Percentiles rank a stretch among this genome's conserved stretches.
Conservation (phyloP, 2,113 vertebrate genomes). For the Podocnemis expansa region DNA sequence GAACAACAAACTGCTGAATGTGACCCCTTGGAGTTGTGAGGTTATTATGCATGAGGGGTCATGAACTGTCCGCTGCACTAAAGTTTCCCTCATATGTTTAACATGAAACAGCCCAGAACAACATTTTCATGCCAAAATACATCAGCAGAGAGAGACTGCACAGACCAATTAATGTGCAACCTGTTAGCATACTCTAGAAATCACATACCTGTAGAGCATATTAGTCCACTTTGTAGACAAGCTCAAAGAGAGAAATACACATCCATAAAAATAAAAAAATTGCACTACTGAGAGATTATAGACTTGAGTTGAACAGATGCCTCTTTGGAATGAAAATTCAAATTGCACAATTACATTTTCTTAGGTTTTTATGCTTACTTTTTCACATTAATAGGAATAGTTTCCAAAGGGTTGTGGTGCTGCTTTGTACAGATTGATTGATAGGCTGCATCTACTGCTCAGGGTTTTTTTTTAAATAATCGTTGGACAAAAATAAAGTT, state of each 20-base stretch:
- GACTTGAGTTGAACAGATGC: neutral
- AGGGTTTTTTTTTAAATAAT: neutral
- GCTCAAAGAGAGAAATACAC: neutral
- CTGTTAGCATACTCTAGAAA: neutral
- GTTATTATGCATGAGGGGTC: no score
- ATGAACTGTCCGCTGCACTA: no score
- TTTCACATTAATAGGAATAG: neutral
- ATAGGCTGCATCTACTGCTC: neutral
- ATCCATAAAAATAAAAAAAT: neutral
- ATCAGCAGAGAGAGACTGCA: neutral
- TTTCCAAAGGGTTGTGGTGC: neutral
- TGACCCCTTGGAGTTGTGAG: no score
- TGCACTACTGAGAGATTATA: neutral
- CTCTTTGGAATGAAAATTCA: neutral
- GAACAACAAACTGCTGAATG: no score
- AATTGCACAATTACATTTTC: neutral
- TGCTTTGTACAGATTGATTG: neutral
- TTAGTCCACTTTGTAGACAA: neutral
- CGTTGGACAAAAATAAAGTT: slow-evolving; percentile 28
- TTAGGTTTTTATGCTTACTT: neutral
- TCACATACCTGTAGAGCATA: neutral
- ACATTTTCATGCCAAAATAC: neutral
- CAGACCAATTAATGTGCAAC: neutral
- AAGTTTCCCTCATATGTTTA: neutral
- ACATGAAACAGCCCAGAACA: neutral